A percentile compares a stretch with the other conserved stretches of the same genome.
Conservation (phyloP, 2,113 vertebrate species). For the Beaufortia kweichowensis region DNA sequence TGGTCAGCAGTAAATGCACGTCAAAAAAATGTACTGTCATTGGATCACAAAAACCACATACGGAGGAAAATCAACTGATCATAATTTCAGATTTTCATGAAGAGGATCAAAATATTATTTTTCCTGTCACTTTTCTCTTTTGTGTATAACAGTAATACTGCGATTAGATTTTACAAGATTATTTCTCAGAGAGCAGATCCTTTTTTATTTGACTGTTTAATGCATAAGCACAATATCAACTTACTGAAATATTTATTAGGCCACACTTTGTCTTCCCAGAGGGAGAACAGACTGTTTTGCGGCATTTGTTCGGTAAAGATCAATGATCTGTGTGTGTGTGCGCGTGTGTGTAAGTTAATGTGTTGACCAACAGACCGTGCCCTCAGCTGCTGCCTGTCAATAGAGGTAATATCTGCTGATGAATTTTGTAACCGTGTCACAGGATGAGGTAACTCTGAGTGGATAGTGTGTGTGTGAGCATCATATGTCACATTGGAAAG, state of each 20-base stretch:
- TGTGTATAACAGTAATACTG: too few species aligned
- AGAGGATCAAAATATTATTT: too few species aligned
- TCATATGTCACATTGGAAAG: slow-evolving; percentile 56
- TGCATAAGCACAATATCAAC: slow-evolving; percentile 37
- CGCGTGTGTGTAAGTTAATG: not conserved
- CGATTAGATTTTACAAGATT: too few species aligned
- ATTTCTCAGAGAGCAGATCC: not conserved
- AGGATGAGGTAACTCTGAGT: slow-evolving; percentile 57
- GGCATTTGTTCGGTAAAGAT: slow-evolving; percentile 33
- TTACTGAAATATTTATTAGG: slow-evolving; percentile 50
- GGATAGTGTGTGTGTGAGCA: slow-evolving; percentile 33
- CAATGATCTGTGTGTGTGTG: slow-evolving; percentile 39
- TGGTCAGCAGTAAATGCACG: too few species aligned
- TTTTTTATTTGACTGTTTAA: slow-evolving; percentile 17
- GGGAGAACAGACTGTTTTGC: slow-evolving; percentile 15
- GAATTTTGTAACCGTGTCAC: slow-evolving; percentile 68
- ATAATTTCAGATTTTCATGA: too few species aligned
- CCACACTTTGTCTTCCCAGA: not conserved
- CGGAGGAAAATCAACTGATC: too few species aligned
- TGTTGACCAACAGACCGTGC: slow-evolving; percentile 35
- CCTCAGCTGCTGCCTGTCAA: slow-evolving; percentile 68
- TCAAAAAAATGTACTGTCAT: too few species aligned
- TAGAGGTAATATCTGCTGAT: slow-evolving; percentile 74
- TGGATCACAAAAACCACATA: too few species aligned
- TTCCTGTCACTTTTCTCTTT: too few species aligned